Conservation (phyloP, 2,113 vertebrate species). For the Muscicapa adusta region DNA sequence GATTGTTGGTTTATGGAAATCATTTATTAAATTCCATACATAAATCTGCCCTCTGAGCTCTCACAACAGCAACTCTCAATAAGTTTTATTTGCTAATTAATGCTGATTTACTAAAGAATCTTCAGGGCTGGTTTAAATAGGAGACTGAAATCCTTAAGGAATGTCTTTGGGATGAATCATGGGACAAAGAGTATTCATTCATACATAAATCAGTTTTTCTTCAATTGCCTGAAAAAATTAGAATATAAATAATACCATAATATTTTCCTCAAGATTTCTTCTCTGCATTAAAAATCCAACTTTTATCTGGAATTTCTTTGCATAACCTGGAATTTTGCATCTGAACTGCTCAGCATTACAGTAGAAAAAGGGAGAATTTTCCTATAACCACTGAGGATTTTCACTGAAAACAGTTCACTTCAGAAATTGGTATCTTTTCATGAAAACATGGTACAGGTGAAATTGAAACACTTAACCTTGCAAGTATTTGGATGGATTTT, state of each 20-base stretch:
- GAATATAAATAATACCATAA: not conserved
- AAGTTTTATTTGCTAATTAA: not conserved
- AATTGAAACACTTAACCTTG: not conserved
- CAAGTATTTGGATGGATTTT: not conserved
- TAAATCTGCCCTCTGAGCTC: not conserved
- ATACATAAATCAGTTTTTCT: not conserved
- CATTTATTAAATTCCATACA: not conserved
- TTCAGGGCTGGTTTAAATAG: not conserved
- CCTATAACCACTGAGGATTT: not conserved
- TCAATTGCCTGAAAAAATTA: not conserved
- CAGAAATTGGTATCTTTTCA: rapidly evolving
- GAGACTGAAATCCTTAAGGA: not conserved
- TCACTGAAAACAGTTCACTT: not conserved
- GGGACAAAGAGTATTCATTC: not conserved
- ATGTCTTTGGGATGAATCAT: not conserved
- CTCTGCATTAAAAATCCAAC: not conserved
- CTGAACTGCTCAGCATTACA: not conserved
- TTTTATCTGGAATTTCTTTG: not conserved
- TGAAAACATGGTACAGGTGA: not conserved
- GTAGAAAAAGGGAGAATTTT: not conserved
- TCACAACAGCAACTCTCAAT: not conserved
- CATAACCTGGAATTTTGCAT: not conserved
- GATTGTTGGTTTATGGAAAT: not conserved
- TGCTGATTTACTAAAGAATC: not conserved
- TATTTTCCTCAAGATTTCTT: not conserved